These are phyloP conservation scores for Gephyroberyx darwinii DNA, from an alignment of 2,797 vertebrate genomes.

Conservation along the genomic window DNA sequence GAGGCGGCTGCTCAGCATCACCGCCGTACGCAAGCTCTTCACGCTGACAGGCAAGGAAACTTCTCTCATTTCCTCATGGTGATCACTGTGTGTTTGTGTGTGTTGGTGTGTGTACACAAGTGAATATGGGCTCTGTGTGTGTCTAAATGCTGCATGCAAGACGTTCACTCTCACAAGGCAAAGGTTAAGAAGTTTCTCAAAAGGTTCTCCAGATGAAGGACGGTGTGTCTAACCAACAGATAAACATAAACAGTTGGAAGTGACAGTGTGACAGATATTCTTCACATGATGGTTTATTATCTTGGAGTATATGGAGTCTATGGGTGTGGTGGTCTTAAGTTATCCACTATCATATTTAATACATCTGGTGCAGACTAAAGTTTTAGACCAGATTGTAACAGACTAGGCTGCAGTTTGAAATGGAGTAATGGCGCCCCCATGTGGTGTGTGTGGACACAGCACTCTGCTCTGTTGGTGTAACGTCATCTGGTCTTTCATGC, in stretches of 20 bases:
- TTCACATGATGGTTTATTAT: no score
- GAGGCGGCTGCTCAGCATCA: conserved; percentile 79
- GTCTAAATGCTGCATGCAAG: neutral
- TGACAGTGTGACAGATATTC: no score
- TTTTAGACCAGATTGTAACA: no score
- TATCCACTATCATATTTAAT: no score
- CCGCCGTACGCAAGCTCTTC: conserved; percentile 84
- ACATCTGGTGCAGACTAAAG: no score
- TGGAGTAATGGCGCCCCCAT: conserved; percentile 11
- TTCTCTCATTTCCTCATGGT: neutral
- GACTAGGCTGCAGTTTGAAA: neutral
- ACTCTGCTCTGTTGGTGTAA: neutral
- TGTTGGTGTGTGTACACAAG: neutral
- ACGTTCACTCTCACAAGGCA: neutral
- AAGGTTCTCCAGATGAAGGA: no score
- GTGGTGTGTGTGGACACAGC: neutral
- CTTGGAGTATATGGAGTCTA: no score
- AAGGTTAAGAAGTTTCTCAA: neutral
- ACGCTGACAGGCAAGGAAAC: conserved; percentile 80
- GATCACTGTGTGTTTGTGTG: neutral
- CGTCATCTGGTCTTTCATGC: neutral
- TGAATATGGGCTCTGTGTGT: neutral
- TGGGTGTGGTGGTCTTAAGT: no score
- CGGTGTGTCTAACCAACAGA: no score
- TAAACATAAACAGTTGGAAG: no score